These are phyloP conservation scores for Clinocottus analis DNA, from an alignment of 2,113 vertebrate genomes.

Conservation along the genomic window DNA sequence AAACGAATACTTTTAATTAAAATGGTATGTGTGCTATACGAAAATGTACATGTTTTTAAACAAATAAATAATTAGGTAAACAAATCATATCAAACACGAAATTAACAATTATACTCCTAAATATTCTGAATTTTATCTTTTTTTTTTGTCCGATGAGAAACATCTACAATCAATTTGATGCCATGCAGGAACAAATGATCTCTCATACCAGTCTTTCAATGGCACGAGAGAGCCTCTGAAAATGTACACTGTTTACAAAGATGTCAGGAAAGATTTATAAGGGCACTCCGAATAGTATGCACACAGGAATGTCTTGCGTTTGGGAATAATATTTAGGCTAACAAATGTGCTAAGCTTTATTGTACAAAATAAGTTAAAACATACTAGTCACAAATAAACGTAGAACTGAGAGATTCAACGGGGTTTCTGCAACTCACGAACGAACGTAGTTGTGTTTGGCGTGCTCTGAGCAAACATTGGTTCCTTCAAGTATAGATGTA, in stretches of 20 bases:
- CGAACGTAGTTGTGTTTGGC: slow-evolving; percentile 46
- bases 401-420: slow-evolving; percentile 30
- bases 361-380: slow-evolving; percentile 82
- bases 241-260: slow-evolving; percentile 84
- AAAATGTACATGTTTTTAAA: slow-evolving; percentile 70
- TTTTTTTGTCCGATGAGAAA: slow-evolving; percentile 64
- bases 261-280: slow-evolving; percentile 83
- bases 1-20: slow-evolving; percentile 67
- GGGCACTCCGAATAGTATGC: slow-evolving; percentile 74
- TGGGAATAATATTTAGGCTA: slow-evolving; percentile 61
- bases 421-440: slow-evolving; percentile 42
- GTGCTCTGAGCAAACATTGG: slow-evolving; percentile 68
- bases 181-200: slow-evolving; percentile 75
- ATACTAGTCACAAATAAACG: slow-evolving; percentile 58
- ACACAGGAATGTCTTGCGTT: slow-evolving; percentile 75
- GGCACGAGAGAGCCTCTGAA: slow-evolving; percentile 75
- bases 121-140: slow-evolving; percentile 67
- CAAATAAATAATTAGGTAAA: slow-evolving; percentile 78
- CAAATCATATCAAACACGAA: slow-evolving; percentile 50
- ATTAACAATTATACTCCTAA: slow-evolving; percentile 63
- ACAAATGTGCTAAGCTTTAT: slow-evolving; percentile 60
- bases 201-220: slow-evolving; percentile 73
- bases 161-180: slow-evolving; percentile 61
- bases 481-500: slow-evolving; percentile 69
- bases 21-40: slow-evolving; percentile 57